Evolutionary conservation across 2,888 invertebrate genomes (phyloP), one percentile per base, ranked within the genome.

Genomic region (Steinernema scapterisci): DNA sequence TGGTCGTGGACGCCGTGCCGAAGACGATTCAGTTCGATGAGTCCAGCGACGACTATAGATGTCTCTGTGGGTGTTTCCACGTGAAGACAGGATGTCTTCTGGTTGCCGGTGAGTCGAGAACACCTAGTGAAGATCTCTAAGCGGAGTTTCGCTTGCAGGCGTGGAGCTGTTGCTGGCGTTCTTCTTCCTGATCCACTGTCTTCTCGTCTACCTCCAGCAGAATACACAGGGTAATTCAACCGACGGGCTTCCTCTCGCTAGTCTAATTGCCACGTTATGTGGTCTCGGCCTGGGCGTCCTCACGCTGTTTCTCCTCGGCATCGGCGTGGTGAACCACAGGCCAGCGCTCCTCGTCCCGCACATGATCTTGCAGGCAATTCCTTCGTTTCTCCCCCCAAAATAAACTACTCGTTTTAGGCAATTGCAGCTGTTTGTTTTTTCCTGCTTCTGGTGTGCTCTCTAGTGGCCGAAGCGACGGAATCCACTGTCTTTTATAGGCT

Each of bases 61-160:
- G 87, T 76, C 78, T 87, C 13, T 86, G 86, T 77, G 84, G 85
- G 63, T 86, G 85, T 76, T 87, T 87, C 73, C 87, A 86, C 73
- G 84, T 86, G 7, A 87, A 87, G 75, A 85, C 85, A 45, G 87
- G 86, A 16, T 81, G 84, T 13, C 79, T 81, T 74, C 76, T 82
- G 21, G 83, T 87, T 31, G 85, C 81, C 52, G 76, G 80, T 83
- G 27, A 73, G 73, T 21, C 25, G 23, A 2, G n/a, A n/a, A n/a
- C n/a, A n/a, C n/a, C n/a, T n/a, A n/a, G n/a, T n/a, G n/a, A n/a
- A n/a, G n/a, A n/a, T n/a, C n/a, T n/a, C n/a, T n/a, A n/a, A n/a
- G n/a, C n/a, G n/a, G n/a, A n/a, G n/a, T n/a, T n/a, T n/a, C n/a
- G n/a, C 27, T 45, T 80, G 46, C 44, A 78, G 80, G 75, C 43